Percentiles rank a stretch among this genome's conserved stretches.
phyloP scores from a whole-genome alignment of 1,140 invertebrate genomes.

The Patella vulgata region DNA sequence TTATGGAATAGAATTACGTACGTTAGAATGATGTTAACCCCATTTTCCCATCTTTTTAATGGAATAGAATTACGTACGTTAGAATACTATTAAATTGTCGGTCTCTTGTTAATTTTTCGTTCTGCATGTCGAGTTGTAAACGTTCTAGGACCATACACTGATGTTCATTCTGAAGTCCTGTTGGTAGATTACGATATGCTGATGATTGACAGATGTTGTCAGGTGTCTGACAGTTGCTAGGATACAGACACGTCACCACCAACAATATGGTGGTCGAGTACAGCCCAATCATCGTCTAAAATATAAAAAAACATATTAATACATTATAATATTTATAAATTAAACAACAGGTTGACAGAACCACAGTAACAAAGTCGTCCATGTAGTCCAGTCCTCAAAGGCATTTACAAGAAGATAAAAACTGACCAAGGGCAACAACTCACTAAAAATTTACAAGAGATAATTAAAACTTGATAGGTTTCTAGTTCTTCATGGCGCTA shows the following conservation, averaged over 20 bases:
- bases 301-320: constrained; percentile 1
- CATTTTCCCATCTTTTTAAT: no score
- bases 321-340: neutral
- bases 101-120: constrained; percentile 26
- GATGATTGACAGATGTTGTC: constrained; percentile 33
- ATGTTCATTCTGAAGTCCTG: constrained; percentile 51
- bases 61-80: no score
- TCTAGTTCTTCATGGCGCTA: neutral
- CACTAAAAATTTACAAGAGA: constrained; percentile 1
- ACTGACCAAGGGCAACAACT: neutral
- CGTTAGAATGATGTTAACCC: no score
- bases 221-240: neutral
- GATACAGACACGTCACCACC: no score
- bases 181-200: constrained; percentile 36
- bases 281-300: no score
- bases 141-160: constrained; percentile 49
- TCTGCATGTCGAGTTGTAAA: constrained; percentile 35
- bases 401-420: neutral
- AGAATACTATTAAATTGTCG: constrained; percentile 32
- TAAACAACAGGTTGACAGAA: neutral
- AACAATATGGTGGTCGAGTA: no score
- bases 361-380: no score
- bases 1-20: no score
- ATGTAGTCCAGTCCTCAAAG: neutral
- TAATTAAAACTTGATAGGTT: neutral